A percentile compares a stretch with the other conserved stretches of the same genome.
phyloP scores from a whole-genome alignment of 2,888 invertebrate species.

The Apeira syringaria region DNA sequence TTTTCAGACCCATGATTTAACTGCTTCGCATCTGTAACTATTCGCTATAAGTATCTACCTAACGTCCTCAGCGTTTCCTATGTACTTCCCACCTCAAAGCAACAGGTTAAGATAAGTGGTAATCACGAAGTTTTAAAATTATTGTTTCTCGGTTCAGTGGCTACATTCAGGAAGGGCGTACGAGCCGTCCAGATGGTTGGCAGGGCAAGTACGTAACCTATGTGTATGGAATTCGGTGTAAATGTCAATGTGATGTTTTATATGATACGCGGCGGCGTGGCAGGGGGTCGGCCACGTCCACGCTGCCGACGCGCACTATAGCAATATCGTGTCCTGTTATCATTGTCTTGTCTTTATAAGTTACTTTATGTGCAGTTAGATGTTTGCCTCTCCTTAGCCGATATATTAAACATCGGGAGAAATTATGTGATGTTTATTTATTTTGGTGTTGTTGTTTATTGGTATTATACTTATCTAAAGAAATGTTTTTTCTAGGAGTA shows the following conservation, averaged over 20 bases:
- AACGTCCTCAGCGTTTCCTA: constrained; percentile 48
- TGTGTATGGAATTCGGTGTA: constrained; percentile 68
- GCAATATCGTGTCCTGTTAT: constrained; percentile 76
- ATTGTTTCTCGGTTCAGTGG: constrained; percentile 91
- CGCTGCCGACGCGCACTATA: constrained; percentile 53
- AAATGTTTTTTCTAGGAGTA: constrained; percentile 70
- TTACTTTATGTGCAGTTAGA: constrained; percentile 81
- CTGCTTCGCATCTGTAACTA: constrained; percentile 70
- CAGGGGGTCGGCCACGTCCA: constrained; percentile 40
- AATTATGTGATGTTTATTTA: constrained; percentile 74
- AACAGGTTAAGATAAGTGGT: constrained; percentile 50
- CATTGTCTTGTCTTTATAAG: constrained; percentile 76
- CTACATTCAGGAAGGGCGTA: constrained; percentile 99
- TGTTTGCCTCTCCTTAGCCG: constrained; percentile 80
- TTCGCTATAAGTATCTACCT: constrained; percentile 54
- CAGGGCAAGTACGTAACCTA: constrained; percentile 97
- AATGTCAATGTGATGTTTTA: constrained; percentile 76
- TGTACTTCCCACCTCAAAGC: constrained; percentile 42
- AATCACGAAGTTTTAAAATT: constrained; percentile 57
- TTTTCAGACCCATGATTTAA: constrained; percentile 26
- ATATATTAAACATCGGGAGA: constrained; percentile 67
- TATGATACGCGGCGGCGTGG: constrained; percentile 44
- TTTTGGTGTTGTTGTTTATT: constrained; percentile 75
- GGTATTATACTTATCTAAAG: constrained; percentile 43
- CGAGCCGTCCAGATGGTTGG: constrained; percentile 99